Conservation (phyloP, 2,888 invertebrate species). For the Ceriagrion tenellum region DNA sequence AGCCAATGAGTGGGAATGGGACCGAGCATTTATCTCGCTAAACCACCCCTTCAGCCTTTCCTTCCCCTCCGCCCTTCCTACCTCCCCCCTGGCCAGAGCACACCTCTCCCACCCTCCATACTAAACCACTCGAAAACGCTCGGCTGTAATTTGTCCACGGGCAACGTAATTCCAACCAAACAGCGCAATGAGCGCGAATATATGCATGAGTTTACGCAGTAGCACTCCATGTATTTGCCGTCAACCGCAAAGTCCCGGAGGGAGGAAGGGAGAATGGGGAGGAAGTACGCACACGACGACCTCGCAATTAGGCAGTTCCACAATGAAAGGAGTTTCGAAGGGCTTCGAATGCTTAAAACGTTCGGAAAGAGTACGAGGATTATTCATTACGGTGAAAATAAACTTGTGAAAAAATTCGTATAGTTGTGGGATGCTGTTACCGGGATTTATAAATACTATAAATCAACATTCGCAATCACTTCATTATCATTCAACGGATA, state of each 20-base stretch:
- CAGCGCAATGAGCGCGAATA: neutral
- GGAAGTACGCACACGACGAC: no score
- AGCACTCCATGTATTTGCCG: neutral
- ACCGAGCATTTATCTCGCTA: neutral
- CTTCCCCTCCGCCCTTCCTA: neutral
- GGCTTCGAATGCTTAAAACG: no score
- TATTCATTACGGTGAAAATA: no score
- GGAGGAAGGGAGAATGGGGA: neutral
- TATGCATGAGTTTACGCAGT: constrained; percentile 9
- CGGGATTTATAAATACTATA: no score
- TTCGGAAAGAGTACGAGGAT: no score
- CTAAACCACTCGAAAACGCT: neutral
- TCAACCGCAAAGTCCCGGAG: neutral
- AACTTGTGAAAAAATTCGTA: no score
- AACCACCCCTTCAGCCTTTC: neutral
- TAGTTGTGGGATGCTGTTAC: no score
- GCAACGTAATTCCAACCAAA: neutral
- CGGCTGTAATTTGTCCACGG: neutral
- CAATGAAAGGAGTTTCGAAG: no score
- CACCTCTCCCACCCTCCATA: neutral
- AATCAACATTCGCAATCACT: no score
- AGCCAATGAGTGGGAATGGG: neutral
- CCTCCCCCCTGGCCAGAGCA: neutral
- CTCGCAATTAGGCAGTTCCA: no score
- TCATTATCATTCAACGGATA: no score